Evolutionary conservation across 2,113 vertebrate species (phyloP), one percentile per base, ranked within the genome.

Genomic region (Triplophysa rosa): DNA sequence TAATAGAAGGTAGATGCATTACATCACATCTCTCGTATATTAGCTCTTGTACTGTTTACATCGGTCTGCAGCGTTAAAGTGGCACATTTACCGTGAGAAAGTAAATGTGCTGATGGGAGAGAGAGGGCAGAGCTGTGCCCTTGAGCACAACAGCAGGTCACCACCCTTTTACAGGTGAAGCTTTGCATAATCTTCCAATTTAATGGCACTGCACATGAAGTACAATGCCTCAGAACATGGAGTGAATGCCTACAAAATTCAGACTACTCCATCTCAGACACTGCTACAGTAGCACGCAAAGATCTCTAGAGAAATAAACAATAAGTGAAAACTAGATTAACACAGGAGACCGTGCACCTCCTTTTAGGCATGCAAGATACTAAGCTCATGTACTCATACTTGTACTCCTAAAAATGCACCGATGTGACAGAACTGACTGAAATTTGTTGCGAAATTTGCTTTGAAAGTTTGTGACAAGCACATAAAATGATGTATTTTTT

Each of bases 91-190:
- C 33, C 71, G 23, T 74, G 71, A 62, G 71, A 74, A 73, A 73
- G 37, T 62, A 73, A 74, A 29, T 40, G 23, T 29, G 52, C n/a
- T 72, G 21, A 62, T 73, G 56, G 21, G 54, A 62, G 70, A 62
- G 71, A 2, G 21, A 73, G 37, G 21, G 40, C 17, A 64, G 21
- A 70, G 66, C 23, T 19, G 19, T 45, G 47, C 69, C 79, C 65
- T 40, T 68, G 24, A 65, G 17, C 45, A 56, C 37, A 79, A 23
- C 23, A 59, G 7, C 21, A 33, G 26, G 37, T 77, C 37, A 59
- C n/a, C 78, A 29, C 63, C 73, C 67, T 47, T 66, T 66, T 8
- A 42, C 77, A 80, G 59, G 66, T 76, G 66, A 79, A 74, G 54
- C 49, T 75, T 67, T 65, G 54, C 52, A 79, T 76, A 76, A 65